phyloP scores from a whole-genome alignment of 2,113 vertebrate genomes.

The Ia io region DNA sequence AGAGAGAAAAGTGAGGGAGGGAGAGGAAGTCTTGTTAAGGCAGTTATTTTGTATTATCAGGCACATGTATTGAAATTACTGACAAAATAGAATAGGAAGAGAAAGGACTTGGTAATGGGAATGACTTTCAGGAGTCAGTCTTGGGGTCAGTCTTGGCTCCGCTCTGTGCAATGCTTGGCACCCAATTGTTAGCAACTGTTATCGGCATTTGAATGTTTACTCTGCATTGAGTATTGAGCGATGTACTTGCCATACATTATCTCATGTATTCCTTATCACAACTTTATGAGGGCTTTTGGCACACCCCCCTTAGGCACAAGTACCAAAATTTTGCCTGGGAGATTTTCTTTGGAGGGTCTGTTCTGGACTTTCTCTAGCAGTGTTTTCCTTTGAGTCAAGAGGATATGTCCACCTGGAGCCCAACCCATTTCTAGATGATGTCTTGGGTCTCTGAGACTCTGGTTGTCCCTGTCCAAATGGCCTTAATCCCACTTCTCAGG shows the following conservation, averaged over 20 bases:
- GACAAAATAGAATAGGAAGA: neutral
- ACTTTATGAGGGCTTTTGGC: neutral
- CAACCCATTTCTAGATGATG: neutral
- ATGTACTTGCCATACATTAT: neutral
- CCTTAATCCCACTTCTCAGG: neutral
- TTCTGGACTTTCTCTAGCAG: neutral
- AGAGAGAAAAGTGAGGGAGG: neutral
- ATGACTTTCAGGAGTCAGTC: neutral
- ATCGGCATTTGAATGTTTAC: neutral
- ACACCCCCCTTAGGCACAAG: rapidly evolving
- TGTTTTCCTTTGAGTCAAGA: neutral
- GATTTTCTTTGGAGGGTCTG: neutral
- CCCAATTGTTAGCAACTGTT: neutral
- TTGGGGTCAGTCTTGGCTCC: neutral
- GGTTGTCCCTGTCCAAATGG: neutral
- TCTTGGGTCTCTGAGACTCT: neutral
- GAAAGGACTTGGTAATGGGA: neutral
- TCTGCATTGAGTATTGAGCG: neutral
- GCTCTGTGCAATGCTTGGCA: neutral
- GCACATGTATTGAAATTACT: neutral
- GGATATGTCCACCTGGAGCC: neutral
- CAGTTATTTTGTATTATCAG: slow-evolving; percentile 48
- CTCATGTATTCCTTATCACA: neutral
- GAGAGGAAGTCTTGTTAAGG: slow-evolving; percentile 6
- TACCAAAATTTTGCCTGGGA: neutral